A percentile compares a stretch with the other conserved stretches of the same genome.
phyloP scores from a whole-genome alignment of 2,797 vertebrate species.

The Helicolenus hilgendorfi region DNA sequence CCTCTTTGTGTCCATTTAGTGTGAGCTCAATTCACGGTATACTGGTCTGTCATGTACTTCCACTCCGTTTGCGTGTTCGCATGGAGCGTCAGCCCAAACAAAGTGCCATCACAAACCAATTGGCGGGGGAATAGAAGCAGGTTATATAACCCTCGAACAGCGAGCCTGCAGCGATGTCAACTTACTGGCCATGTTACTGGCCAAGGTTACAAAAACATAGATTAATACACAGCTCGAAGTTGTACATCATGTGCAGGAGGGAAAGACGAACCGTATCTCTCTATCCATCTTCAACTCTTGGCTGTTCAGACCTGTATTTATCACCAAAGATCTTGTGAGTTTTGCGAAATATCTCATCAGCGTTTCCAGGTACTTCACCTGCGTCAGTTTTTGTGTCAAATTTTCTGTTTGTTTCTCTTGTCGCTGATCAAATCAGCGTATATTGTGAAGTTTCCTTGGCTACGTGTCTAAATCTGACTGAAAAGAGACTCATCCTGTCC shows the following conservation, averaged over 20 bases:
- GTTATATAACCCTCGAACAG: too few relatives aligned
- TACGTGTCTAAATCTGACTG: not conserved
- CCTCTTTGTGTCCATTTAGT: too few relatives aligned
- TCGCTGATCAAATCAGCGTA: not conserved
- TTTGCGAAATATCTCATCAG: not conserved
- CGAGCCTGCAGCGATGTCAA: too few relatives aligned
- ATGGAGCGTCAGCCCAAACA: too few relatives aligned
- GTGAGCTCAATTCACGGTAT: too few relatives aligned
- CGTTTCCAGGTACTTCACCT: not conserved
- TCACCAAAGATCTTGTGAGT: not conserved
- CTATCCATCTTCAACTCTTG: not conserved
- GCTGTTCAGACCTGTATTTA: not conserved
- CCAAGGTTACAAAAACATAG: too few relatives aligned
- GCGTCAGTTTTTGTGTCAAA: not conserved
- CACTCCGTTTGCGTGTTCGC: too few relatives aligned
- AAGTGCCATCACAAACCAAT: too few relatives aligned
- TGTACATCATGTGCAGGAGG: not conserved
- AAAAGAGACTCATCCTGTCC: not conserved
- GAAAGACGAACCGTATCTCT: not conserved
- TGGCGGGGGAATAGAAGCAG: too few relatives aligned
- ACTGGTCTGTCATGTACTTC: too few relatives aligned
- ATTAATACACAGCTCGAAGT: too few relatives aligned
- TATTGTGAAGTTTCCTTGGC: not conserved
- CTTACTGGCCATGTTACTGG: too few relatives aligned
- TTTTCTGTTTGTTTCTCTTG: not conserved